phyloP scores from a whole-genome alignment of 2,113 vertebrate genomes.

The Penelope pileata region DNA sequence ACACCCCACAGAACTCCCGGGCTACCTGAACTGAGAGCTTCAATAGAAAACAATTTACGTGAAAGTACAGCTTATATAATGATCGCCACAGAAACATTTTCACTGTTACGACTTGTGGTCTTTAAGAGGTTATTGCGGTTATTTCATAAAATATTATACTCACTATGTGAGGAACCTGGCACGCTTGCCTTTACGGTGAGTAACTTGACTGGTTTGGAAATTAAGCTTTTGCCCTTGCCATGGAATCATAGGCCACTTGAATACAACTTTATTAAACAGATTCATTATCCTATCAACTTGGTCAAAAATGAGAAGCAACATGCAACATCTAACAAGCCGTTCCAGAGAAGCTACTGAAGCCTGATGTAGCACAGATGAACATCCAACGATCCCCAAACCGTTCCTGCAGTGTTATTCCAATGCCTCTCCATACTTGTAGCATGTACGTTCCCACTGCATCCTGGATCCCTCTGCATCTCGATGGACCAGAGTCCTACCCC shows the following conservation, averaged over 20 bases:
- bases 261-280: neutral
- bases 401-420: neutral
- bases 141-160: neutral
- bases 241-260: neutral
- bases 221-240: neutral
- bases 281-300: neutral
- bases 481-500: neutral
- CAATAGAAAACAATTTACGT: neutral
- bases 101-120: neutral
- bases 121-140: neutral
- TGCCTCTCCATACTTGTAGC: neutral
- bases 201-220: neutral
- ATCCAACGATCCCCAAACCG: neutral
- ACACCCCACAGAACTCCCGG: neutral
- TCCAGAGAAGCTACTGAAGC: neutral
- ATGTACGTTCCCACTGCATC: neutral
- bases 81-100: neutral
- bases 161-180: neutral
- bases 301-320: neutral
- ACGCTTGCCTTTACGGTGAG: neutral
- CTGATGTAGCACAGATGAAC: neutral
- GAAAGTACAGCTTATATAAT: neutral
- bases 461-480: neutral
- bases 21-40: neutral
- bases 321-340: neutral